Evolutionary conservation across 2,797 vertebrate genomes (phyloP).

Genomic region (Lacerta bilineata): DNA sequence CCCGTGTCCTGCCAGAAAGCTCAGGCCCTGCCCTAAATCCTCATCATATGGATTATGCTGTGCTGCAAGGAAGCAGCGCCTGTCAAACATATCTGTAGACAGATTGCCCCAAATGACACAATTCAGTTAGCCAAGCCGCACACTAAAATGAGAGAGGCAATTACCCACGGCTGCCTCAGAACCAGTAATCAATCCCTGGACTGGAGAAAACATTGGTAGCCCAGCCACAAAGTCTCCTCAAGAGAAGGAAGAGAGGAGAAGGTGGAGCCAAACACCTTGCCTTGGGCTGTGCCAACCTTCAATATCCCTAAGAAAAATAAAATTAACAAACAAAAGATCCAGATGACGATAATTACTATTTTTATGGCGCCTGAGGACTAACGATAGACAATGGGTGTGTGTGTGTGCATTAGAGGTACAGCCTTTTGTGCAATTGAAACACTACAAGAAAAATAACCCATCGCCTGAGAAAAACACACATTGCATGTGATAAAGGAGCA

Average conservation of each 20-base stretch:
- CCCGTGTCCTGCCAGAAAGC: not conserved
- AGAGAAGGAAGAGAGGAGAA: not conserved
- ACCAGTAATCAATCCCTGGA: not conserved
- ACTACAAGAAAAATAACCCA: not conserved
- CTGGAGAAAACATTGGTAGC: not conserved
- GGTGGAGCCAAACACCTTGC: constrained; percentile 13
- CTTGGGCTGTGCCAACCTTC: constrained; percentile 5
- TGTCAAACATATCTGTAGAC: not conserved
- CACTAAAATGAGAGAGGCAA: not conserved
- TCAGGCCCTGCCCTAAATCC: not conserved
- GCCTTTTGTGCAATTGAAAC: not conserved
- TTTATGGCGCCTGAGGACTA: not conserved
- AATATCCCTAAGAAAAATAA: not conserved
- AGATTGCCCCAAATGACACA: not conserved
- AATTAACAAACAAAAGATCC: constrained; percentile 8
- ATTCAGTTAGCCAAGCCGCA: not conserved
- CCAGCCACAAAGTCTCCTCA: not conserved
- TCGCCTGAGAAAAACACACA: not conserved
- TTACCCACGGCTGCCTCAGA: not conserved
- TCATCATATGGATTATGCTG: not conserved
- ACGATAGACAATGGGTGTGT: not conserved
- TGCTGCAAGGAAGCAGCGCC: not conserved
- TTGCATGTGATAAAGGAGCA: not conserved
- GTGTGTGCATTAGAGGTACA: not conserved
- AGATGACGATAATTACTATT: not conserved